phyloP scores from a whole-genome alignment of 2,888 invertebrate species.

The Lomographa bimaculata region DNA sequence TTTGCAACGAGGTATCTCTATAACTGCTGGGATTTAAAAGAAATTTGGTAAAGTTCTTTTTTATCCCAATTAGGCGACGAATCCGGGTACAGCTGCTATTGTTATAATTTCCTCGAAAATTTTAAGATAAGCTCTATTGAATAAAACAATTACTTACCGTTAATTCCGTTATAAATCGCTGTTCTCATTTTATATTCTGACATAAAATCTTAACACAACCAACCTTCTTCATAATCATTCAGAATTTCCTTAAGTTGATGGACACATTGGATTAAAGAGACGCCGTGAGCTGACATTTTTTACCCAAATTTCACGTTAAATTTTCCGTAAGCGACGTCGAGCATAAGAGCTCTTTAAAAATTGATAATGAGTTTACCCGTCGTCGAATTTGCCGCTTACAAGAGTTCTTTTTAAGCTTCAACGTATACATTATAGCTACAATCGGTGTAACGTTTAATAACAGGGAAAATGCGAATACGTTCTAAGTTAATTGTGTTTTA shows the following conservation, averaged over 20 bases:
- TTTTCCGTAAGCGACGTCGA: conserved; percentile 12
- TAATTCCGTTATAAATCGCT: too few species aligned
- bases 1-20: too few species aligned
- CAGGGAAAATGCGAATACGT: too few species aligned
- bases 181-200: conserved; percentile 9
- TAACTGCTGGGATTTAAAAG: too few species aligned
- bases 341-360: conserved; percentile 20
- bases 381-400: conserved; percentile 4
- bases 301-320: conserved; percentile 14
- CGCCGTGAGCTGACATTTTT: conserved; percentile 15
- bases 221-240: conserved; percentile 17
- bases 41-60: too few species aligned
- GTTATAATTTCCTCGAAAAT: too few species aligned
- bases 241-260: conserved; percentile 18
- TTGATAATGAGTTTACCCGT: conserved; percentile 18
- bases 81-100: too few species aligned
- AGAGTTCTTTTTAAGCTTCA: too few species aligned
- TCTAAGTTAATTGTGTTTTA: too few species aligned
- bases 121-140: too few species aligned
- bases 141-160: too few species aligned
- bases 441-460: conserved; percentile 1
- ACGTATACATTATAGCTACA: neutral
- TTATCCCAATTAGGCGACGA: too few species aligned
- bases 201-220: conserved; percentile 15
- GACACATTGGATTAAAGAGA: conserved; percentile 22